Evolutionary conservation across 92 coral and sea anemone genomes (phyloP), one percentile per base, ranked within the genome.

Genomic region (Scolanthus callimorphus): DNA sequence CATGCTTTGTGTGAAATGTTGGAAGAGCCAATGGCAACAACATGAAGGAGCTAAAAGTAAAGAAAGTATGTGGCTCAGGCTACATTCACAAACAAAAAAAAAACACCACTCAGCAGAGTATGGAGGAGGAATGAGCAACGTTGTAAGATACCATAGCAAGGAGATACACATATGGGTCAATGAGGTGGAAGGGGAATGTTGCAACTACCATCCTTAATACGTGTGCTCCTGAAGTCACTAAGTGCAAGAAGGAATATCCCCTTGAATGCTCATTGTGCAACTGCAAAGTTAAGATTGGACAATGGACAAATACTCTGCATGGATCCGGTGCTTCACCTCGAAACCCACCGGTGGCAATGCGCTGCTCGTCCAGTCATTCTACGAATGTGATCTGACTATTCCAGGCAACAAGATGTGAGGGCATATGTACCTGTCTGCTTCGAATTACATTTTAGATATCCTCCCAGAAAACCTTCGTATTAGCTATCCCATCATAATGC

Each of bases 61-160:
- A 71, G 71, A 20, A 55, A 27, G 20, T 57, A 8, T 30, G 71
- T 63, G 51, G 51, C 0, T 29, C 63, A 47, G 63, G 69, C 17
- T 80, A 59, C 34, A 66, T 71, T 63, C 65, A 55, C 69, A 27
- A 51, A 30, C 80, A n/a, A n/a, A 79, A 6, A 6, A 62, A 63
- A 60, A 27, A 21, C n/a, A n/a, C n/a, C n/a, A n/a, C n/a, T n/a
- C n/a, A 49, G 43, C 80, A 80, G 29, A 55, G 70, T 57, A 60
- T 62, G 19, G 68, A 56, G 10, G 62, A 62, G 31, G 59, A 19
- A 80, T 81, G 88, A 29, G 23, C 20, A 56, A 46, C 13, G 55
- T 75, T 27, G 78, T 78, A 11, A 75, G 62, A 30, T 81, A 75
- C 73, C 82, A 81, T 62, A 28, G 73, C 73, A 53, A 59, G 55